Evolutionary conservation across 2,888 invertebrate genomes (phyloP).

Genomic region (Ptychoptera albimana): DNA sequence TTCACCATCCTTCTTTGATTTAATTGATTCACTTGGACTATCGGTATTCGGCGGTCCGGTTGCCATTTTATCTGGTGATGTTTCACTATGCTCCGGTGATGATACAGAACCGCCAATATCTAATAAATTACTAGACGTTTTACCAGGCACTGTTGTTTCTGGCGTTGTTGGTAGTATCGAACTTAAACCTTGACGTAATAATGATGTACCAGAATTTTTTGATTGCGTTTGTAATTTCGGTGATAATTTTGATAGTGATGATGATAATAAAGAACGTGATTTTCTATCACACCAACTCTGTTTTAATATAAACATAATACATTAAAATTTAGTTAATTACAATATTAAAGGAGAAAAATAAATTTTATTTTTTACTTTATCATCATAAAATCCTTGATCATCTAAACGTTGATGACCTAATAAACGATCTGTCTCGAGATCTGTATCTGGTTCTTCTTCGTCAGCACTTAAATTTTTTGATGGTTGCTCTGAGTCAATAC

Average conservation of each 20-base stretch:
- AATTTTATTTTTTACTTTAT: conserved; percentile 25
- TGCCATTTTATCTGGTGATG: conserved; percentile 33
- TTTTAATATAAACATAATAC: background rate
- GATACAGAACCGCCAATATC: conserved; percentile 22
- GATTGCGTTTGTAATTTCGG: conserved; percentile 27
- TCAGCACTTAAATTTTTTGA: conserved; percentile 35
- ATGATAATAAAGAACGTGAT: conserved; percentile 18
- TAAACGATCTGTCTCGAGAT: conserved; percentile 91
- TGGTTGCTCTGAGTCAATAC: conserved; percentile 6
- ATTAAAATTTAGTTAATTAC: background rate
- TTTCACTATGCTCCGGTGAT: conserved; percentile 31
- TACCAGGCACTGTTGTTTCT: conserved; percentile 20
- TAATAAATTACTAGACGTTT: conserved; percentile 18
- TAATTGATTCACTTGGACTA: conserved; percentile 37
- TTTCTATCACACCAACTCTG: conserved; percentile 20
- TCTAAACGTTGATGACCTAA: conserved; percentile 88
- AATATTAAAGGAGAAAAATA: background rate
- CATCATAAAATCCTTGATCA: conserved; percentile 78
- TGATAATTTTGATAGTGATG: conserved; percentile 28
- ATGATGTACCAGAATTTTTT: conserved; percentile 14
- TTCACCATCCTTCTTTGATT: conserved; percentile 35
- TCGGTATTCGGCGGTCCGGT: conserved; percentile 1
- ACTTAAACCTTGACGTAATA: conserved; percentile 26
- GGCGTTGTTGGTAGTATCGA: conserved; percentile 28
- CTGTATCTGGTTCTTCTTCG: conserved; percentile 86